phyloP scores from a whole-genome alignment of 2,888 invertebrate genomes.

The Plebejus argus region DNA sequence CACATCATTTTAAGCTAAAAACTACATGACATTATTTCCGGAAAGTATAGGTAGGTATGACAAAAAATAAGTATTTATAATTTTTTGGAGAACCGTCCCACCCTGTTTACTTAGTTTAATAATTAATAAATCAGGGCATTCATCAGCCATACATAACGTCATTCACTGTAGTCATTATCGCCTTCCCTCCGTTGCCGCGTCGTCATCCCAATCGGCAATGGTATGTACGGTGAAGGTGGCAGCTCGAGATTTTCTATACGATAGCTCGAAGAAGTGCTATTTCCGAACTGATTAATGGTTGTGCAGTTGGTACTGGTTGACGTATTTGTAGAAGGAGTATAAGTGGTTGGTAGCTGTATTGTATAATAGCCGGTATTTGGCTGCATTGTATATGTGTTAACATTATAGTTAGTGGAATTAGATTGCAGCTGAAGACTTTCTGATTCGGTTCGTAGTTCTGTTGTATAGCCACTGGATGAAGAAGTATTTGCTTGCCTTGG shows the following conservation, averaged over 20 bases:
- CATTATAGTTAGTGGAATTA: constrained; percentile 12
- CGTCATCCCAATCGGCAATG: constrained; percentile 8
- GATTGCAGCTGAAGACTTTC: constrained; percentile 14
- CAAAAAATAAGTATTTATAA: constrained; percentile 8
- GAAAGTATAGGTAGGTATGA: too few species aligned
- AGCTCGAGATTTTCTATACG: constrained; percentile 8
- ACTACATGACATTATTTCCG: too few species aligned
- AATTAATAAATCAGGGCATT: constrained; percentile 8
- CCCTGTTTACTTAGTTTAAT: constrained; percentile 8
- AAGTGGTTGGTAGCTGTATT: constrained; percentile 14
- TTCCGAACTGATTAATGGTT: constrained; percentile 8
- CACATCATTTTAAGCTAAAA: too few species aligned
- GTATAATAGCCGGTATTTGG: constrained; percentile 14
- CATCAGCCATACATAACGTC: constrained; percentile 8
- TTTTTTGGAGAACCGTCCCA: constrained; percentile 8
- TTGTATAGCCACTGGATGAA: constrained; percentile 14
- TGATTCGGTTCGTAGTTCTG: constrained; percentile 16
- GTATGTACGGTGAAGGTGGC: constrained; percentile 8
- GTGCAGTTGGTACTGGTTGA: constrained; percentile 8
- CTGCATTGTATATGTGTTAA: constrained; percentile 13
- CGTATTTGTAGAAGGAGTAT: constrained; percentile 13
- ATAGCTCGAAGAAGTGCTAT: constrained; percentile 8
- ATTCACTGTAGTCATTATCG: constrained; percentile 8
- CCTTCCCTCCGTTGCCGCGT: constrained; percentile 8
- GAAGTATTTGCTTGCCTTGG: constrained; percentile 18